phyloP scores from a whole-genome alignment of 2,113 vertebrate genomes.

The Trogon surrucura region DNA sequence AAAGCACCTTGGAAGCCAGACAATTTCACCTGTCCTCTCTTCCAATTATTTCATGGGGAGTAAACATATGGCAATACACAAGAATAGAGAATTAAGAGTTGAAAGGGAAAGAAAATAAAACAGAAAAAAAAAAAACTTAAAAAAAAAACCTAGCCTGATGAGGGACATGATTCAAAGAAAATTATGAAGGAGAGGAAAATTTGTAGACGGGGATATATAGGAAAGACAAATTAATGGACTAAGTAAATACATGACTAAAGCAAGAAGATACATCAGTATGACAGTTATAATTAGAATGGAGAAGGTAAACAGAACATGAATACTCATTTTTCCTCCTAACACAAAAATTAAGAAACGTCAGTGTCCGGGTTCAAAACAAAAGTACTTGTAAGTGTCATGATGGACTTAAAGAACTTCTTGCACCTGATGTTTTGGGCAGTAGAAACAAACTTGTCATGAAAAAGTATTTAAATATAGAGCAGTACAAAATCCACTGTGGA shows the following conservation, averaged over 20 bases:
- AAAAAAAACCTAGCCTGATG: not conserved
- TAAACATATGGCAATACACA: rapidly evolving
- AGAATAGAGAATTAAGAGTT: not conserved
- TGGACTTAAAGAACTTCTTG: not conserved
- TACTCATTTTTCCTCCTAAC: not conserved
- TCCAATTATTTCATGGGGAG: not conserved
- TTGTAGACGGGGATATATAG: rapidly evolving
- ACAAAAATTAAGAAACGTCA: not conserved
- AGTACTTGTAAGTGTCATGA: not conserved
- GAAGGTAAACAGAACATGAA: not conserved
- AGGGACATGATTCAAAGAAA: not conserved
- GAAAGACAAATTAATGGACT: not conserved
- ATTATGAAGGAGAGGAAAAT: not conserved
- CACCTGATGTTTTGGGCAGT: not conserved
- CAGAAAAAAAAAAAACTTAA: too few species aligned
- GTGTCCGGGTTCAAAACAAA: not conserved
- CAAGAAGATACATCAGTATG: not conserved
- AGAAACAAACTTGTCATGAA: not conserved
- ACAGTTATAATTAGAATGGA: not conserved
- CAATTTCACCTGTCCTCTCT: not conserved
- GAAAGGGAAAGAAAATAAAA: not conserved
- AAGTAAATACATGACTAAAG: not conserved
- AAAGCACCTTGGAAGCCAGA: not conserved
- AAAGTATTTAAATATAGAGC: not conserved
- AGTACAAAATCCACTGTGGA: rapidly evolving